Base-by-base conservation (phyloP, 2,888 invertebrate species). In the Sarcophaga carnaria region DNA sequence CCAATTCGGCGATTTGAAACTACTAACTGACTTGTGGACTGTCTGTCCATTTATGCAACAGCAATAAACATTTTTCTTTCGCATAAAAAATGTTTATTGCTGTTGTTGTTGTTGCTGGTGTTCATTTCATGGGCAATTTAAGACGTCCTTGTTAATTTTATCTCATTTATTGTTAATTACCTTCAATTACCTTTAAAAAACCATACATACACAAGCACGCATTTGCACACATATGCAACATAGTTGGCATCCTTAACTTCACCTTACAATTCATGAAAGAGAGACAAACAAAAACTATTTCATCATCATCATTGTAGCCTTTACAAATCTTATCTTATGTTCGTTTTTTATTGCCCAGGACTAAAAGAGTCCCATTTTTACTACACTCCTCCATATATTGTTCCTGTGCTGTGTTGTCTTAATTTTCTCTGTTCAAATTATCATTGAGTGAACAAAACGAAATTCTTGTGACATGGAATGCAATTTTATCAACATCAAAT, bases 111-210 rank as follows among this genome's bases (percentile, higher is more conserved):
- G 8, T 69, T 25, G 49, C 70, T 81, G 25, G 72, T 78, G 71
- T 83, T 67, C 77, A 77, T 72, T 83, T 67, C 37, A 83, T 83
- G 77, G 77, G 66, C 77, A 62, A 72, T 72, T 78, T 83, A 83
- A 78, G 78, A 74, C 63, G 83, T 78, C 72, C 78, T 78, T 83
- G 67, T 78, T 78, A 83, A 83, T 83, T 78, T 74, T 83, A 78
- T 83, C 72, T 78, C 78, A 78, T 78, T 83, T 78, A 74, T 74
- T 83, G 54, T 78, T 74, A 78, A 83, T 78, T 83, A 78, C 62
- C 72, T 72, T 72, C 78, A 78, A 78, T 83, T 83, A 74, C 83
- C 83, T 78, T 72, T 49, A 66, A 64, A 71, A 54, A 54, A 10
- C 3, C 63, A 70, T 14, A 49, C 25, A 20, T n/a, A n/a, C 20